Evolutionary conservation across 2,113 vertebrate species (phyloP).

Genomic region (Anarrhichthys ocellatus): DNA sequence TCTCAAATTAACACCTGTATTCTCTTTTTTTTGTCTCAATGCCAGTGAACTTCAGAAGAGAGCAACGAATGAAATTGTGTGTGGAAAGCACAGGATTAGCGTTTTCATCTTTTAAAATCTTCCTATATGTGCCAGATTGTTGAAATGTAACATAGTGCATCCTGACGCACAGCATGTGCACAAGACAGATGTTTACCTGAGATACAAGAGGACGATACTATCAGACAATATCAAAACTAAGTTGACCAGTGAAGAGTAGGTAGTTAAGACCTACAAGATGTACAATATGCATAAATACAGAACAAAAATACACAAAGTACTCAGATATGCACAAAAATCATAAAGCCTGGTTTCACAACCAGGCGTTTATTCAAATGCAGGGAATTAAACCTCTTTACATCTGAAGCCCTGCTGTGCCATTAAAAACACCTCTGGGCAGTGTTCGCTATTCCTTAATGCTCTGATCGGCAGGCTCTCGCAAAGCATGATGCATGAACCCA

Average conservation of each 20-base stretch:
- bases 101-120: neutral
- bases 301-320: slow-evolving; percentile 18
- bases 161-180: neutral
- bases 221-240: neutral
- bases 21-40: neutral
- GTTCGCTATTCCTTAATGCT: slow-evolving; percentile 89
- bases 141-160: neutral
- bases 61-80: neutral
- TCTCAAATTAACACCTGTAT: neutral
- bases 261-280: neutral
- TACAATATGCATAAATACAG: slow-evolving; percentile 14
- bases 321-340: slow-evolving; percentile 35
- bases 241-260: neutral
- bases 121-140: neutral
- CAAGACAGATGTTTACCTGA: neutral
- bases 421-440: slow-evolving; percentile 98
- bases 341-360: slow-evolving; percentile 26
- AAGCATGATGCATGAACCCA: slow-evolving; percentile 99
- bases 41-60: neutral
- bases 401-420: slow-evolving; percentile 91
- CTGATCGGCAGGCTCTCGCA: slow-evolving; percentile 90
- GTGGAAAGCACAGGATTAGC: neutral
- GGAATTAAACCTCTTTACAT: slow-evolving; percentile 74
- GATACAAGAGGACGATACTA: neutral
- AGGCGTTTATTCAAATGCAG: slow-evolving; percentile 65